Conservation (phyloP, 2,888 invertebrate species). For the Branchipolynoe longqiensis region DNA sequence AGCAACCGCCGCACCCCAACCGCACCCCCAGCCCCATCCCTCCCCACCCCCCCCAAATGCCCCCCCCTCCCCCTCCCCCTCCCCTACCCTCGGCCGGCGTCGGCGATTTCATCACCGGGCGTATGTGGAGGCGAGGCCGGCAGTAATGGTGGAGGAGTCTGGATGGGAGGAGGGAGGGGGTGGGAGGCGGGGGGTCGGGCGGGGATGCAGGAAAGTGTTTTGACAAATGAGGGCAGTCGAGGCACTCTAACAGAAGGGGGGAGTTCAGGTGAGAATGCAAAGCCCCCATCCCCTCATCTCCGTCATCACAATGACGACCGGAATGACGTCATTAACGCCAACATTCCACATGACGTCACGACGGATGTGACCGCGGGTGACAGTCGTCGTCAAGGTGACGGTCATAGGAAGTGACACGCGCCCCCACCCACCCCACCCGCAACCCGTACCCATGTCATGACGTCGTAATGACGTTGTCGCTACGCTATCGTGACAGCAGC, state of each 20-base stretch:
- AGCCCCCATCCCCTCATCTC: too few species aligned
- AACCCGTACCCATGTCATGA: background rate
- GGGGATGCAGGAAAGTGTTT: background rate
- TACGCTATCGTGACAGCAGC: background rate
- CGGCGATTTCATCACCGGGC: too few species aligned
- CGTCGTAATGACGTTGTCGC: constrained; percentile 1
- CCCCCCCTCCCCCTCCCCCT: background rate
- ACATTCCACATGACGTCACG: constrained; percentile 21
- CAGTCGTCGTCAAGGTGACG: background rate
- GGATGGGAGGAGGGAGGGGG: background rate
- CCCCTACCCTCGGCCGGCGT: background rate
- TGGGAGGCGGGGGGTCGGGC: background rate
- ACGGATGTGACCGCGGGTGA: background rate
- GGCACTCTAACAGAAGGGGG: background rate
- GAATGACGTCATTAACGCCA: constrained; percentile 17
- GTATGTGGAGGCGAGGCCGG: too few species aligned
- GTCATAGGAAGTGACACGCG: background rate
- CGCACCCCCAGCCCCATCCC: too few species aligned
- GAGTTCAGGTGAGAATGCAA: constrained; percentile 20
- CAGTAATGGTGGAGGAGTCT: background rate
- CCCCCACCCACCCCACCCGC: too few species aligned
- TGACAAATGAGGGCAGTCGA: constrained; percentile 17
- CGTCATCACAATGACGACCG: background rate
- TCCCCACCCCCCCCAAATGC: too few species aligned
- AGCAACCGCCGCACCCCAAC: too few species aligned